These are phyloP conservation scores for Drosophila insularis DNA, from an alignment of 1,140 invertebrate genomes.

Conservation along the genomic window DNA sequence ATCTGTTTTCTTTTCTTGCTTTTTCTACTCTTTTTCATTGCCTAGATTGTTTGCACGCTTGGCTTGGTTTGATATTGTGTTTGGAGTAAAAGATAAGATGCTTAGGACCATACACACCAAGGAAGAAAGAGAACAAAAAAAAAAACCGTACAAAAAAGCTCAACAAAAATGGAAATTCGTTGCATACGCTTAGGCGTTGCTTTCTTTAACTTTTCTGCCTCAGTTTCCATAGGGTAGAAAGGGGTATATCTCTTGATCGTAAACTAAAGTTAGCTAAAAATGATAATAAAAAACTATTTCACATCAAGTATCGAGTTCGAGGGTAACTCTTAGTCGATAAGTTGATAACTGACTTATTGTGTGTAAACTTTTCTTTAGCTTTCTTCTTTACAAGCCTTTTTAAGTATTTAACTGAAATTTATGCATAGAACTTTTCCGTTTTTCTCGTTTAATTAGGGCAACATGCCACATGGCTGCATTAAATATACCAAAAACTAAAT, in stretches of 20 bases:
- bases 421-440: conserved; percentile 72
- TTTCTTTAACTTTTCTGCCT: background rate
- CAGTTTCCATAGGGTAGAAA: background rate
- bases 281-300: too few relatives aligned
- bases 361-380: background rate
- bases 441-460: conserved; percentile 73
- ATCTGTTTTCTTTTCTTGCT: background rate
- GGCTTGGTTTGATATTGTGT: conserved; percentile 65
- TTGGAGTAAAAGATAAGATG: conserved; percentile 64
- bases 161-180: conserved; percentile 9
- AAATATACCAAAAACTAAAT: conserved; percentile 8
- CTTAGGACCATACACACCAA: conserved; percentile 40
- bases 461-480: conserved; percentile 40
- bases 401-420: conserved; percentile 62
- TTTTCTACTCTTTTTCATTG: conserved; percentile 27
- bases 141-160: background rate
- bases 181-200: conserved; percentile 7
- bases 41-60: conserved; percentile 68
- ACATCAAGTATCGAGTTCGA: background rate
- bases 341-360: background rate
- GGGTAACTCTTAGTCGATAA: background rate
- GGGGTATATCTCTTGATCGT: background rate
- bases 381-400: background rate
- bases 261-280: background rate
- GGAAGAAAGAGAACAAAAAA: background rate